These are phyloP conservation scores for Clitarchus hookeri DNA, from an alignment of 2,888 invertebrate genomes.

Conservation along the genomic window DNA sequence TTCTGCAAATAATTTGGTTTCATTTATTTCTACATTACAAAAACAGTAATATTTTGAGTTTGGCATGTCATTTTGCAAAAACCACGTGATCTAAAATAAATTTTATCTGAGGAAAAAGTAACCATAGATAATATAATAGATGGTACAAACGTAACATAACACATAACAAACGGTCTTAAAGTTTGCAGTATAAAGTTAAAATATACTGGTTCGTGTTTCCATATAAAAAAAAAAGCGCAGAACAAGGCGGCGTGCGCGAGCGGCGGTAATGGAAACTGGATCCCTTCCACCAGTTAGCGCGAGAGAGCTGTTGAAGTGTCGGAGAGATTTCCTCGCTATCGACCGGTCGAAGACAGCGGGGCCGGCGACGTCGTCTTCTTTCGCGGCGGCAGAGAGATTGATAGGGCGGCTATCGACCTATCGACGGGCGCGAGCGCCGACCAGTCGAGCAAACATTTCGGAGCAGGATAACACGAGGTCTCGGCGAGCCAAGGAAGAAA, in stretches of 20 bases:
- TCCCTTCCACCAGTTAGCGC: background rate
- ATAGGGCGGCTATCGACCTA: background rate
- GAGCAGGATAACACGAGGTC: background rate
- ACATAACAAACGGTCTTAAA: too few relatives aligned
- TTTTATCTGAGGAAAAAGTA: too few relatives aligned
- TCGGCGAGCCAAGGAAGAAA: background rate
- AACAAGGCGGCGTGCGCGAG: background rate
- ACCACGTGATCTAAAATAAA: too few relatives aligned
- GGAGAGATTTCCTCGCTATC: background rate
- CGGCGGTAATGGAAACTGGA: background rate
- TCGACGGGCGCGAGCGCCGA: background rate
- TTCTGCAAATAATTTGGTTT: too few relatives aligned
- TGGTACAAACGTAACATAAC: too few relatives aligned
- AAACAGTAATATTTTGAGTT: too few relatives aligned
- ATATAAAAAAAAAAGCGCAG: background rate
- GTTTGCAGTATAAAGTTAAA: too few relatives aligned
- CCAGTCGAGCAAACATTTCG: background rate
- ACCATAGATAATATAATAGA: too few relatives aligned
- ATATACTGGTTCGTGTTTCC: background rate
- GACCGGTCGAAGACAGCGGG: background rate
- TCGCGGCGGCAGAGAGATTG: background rate
- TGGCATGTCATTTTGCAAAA: too few relatives aligned
- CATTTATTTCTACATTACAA: too few relatives aligned
- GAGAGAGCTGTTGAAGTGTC: background rate
- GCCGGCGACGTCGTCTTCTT: background rate